phyloP scores from a whole-genome alignment of 2,888 invertebrate genomes.

The Coenonympha glycerion region DNA sequence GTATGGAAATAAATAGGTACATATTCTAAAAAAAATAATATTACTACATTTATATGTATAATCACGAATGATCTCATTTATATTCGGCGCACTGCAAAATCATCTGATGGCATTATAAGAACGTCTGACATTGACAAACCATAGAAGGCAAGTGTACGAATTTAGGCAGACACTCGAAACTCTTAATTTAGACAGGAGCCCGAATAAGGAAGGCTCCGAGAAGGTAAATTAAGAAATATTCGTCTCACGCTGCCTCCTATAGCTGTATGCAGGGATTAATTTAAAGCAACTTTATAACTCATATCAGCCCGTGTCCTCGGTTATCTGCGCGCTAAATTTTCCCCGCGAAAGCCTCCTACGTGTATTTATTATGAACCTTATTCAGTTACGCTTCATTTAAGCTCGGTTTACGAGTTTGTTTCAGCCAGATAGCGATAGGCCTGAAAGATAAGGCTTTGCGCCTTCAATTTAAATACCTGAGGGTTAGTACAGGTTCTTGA shows the following conservation, averaged over 20 bases:
- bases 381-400: conserved; percentile 7
- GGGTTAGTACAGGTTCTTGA: no score
- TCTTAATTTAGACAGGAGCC: no score
- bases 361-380: conserved; percentile 13
- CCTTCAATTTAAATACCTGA: background rate
- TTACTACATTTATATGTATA: no score
- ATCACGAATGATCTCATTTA: no score
- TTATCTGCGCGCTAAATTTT: conserved; percentile 20
- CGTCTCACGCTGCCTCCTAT: conserved; percentile 1
- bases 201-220: no score
- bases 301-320: conserved; percentile 19
- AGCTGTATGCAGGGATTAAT: background rate
- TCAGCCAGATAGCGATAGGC: conserved; percentile 3
- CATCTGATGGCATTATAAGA: no score
- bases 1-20: no score
- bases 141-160: no score
- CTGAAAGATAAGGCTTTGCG: background rate
- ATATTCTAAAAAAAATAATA: no score
- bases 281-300: conserved; percentile 20
- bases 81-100: no score
- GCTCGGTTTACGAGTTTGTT: conserved; percentile 4
- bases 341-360: conserved; percentile 6
- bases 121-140: no score
- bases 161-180: no score
- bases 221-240: background rate